A percentile compares a stretch with the other conserved stretches of the same genome.
These are phyloP conservation scores for Saiga tatarica DNA, from an alignment of 2,113 vertebrate genomes.

Conservation along the genomic window DNA sequence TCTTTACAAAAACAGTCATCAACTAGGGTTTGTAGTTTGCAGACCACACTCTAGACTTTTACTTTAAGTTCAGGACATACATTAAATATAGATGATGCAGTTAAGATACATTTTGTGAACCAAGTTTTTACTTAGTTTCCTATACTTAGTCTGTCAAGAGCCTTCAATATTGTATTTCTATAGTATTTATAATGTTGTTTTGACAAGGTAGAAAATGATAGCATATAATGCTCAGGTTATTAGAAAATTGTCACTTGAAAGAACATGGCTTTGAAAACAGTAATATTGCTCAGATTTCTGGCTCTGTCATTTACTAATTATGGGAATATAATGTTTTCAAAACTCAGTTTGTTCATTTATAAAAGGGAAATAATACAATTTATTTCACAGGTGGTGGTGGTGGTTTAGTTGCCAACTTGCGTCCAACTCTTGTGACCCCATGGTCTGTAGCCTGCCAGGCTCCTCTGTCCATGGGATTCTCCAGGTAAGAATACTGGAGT, in stretches of 20 bases:
- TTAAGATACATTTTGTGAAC: neutral
- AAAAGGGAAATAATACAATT: neutral
- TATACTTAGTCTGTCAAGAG: neutral
- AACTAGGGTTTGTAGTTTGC: neutral
- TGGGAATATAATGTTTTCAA: neutral
- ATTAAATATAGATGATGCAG: neutral
- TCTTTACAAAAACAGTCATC: neutral
- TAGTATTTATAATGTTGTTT: neutral
- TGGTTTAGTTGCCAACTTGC: accelerated
- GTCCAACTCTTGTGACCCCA: accelerated
- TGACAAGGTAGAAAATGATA: neutral
- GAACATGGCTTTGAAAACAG: neutral
- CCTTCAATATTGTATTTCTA: neutral
- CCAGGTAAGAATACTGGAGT: neutral
- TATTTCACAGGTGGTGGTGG: neutral
- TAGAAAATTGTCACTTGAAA: neutral
- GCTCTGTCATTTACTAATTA: neutral
- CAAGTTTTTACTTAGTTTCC: neutral
- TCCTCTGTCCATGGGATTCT: neutral
- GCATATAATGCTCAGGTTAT: neutral
- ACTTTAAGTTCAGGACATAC: neutral
- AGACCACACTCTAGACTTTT: neutral
- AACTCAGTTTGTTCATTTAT: neutral
- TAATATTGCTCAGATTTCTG: neutral
- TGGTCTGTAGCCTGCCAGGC: neutral